Evolutionary conservation across 2,888 invertebrate genomes (phyloP).

Genomic region (Pyrocoelia pectoralis): DNA sequence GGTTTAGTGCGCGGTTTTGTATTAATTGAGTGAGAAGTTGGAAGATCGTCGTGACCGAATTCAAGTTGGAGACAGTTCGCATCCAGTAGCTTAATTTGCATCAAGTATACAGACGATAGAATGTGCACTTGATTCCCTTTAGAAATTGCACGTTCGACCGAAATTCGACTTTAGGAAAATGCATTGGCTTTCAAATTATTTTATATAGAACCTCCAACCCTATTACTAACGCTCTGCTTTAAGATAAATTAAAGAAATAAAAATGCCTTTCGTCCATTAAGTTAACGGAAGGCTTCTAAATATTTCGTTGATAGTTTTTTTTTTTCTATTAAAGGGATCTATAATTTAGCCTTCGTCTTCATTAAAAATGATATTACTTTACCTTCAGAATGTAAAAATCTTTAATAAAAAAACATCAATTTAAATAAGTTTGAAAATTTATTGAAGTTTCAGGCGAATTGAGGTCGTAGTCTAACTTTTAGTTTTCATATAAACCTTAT

Average conservation of each 20-base stretch:
- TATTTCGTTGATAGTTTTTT: constrained; percentile 1
- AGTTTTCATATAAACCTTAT: too few relatives aligned
- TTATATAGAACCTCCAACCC: constrained; percentile 3
- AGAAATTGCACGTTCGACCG: constrained; percentile 25
- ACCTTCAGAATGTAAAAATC: too few relatives aligned
- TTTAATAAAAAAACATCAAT: too few relatives aligned
- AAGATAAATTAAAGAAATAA: background rate
- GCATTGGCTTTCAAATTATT: constrained; percentile 8
- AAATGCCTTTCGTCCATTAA: constrained; percentile 2
- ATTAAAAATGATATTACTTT: too few relatives aligned
- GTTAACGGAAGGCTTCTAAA: background rate
- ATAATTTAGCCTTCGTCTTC: too few relatives aligned
- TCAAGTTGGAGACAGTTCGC: constrained; percentile 28
- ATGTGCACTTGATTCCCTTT: constrained; percentile 23
- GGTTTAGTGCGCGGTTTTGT: constrained; percentile 14
- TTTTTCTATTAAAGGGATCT: background rate
- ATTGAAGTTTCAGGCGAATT: too few relatives aligned
- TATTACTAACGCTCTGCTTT: background rate
- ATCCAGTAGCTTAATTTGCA: constrained; percentile 28
- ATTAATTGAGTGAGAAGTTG: constrained; percentile 35
- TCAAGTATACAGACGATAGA: constrained; percentile 28
- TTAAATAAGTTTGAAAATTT: too few relatives aligned
- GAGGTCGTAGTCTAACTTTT: too few relatives aligned
- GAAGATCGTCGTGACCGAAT: constrained; percentile 32
- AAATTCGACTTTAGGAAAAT: constrained; percentile 14